Evolutionary conservation across 2,888 invertebrate genomes (phyloP), one percentile per base, ranked within the genome.

Genomic region (Rotaria sp.): DNA sequence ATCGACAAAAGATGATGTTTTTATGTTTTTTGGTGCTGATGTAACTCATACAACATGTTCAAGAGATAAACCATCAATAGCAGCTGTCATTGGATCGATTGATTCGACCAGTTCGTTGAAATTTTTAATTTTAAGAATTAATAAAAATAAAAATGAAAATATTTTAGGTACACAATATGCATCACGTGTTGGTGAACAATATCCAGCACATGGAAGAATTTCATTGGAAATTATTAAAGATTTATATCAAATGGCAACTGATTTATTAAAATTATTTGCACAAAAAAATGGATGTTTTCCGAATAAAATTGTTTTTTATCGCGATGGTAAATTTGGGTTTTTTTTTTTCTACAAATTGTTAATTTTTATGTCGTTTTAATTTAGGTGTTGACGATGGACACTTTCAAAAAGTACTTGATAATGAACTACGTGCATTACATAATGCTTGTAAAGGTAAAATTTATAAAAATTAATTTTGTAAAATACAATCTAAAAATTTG

Each of bases 21-120:
- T 80, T 45, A 80, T 80, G 80, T 80, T 80, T 80, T 80, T 80
- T 45, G 80, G 80, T 45, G 80, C 80, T 80, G 80, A 80, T 80
- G 80, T 80, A 26, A 80, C 80, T 45, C 80, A 80, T 80, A 80
- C 80, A n/a, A 80, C 80, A n/a, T 80, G 80, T 45, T 80, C 80
- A 45, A 80, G 45, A 45, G 80, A 80, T 80, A 41, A 45, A 45
- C 80, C 80, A 80, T 80, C 80, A n/a, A 80, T 45, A n/a, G 80
- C 80, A 13, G 41, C 45, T 80, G 80, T 80, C 8, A 45, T 80
- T n/a, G 80, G 80, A 45, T 45, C 45, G 10, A 41, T 26, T 41
- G 80, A 80, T 80, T 80, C 80, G n/a, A 80, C 80, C 13, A 45
- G 67, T 67, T 35, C 7, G 67, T 67, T 8, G 3, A 59, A 11